A percentile compares a stretch with the other conserved stretches of the same genome.
Conservation (phyloP, 1,140 invertebrate genomes). For the Ceratosolen solmsi region DNA sequence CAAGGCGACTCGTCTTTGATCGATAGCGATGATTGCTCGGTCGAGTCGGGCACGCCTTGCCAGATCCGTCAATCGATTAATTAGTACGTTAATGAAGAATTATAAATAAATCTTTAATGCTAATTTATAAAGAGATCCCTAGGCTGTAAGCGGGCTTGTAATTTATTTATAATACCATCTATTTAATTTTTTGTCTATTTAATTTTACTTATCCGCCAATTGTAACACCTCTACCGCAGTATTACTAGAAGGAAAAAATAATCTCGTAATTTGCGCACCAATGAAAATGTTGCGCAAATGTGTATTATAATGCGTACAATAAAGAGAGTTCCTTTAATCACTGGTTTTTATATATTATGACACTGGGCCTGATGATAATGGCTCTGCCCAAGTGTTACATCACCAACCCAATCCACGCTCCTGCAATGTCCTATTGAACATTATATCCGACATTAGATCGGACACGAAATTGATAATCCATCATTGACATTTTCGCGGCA, state of each 20-base stretch:
- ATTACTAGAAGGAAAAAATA: conserved; percentile 67
- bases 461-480: too few species aligned
- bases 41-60: background rate
- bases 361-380: too few species aligned
- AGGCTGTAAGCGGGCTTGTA: conserved; percentile 61
- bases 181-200: conserved; percentile 66
- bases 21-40: conserved; percentile 23
- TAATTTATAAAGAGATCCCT: conserved; percentile 44
- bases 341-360: conserved; percentile 19
- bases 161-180: conserved; percentile 67
- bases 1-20: conserved; percentile 39
- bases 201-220: conserved; percentile 62
- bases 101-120: conserved; percentile 40
- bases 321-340: conserved; percentile 70
- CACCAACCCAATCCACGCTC: too few species aligned
- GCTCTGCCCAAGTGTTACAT: too few species aligned
- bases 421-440: too few species aligned
- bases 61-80: conserved; percentile 15
- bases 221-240: conserved; percentile 69
- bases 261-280: conserved; percentile 42
- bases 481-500: too few species aligned
- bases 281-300: conserved; percentile 49
- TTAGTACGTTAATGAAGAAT: conserved; percentile 19
- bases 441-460: too few species aligned
- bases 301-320: conserved; percentile 70